Evolutionary conservation across 2,113 vertebrate species (phyloP), one percentile per base, ranked within the genome.

Genomic region (Perca schrenkii): DNA sequence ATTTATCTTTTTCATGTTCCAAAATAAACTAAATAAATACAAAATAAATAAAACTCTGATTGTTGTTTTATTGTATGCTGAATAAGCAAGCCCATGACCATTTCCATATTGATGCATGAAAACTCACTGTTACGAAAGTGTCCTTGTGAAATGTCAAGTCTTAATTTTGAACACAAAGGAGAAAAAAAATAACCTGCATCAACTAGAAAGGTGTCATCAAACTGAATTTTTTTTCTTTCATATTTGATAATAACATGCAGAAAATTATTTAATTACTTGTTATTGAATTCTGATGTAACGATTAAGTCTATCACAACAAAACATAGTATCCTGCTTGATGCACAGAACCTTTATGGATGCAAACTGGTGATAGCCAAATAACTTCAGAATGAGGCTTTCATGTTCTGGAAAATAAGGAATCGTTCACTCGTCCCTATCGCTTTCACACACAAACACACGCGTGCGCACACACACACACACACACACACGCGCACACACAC

Each of bases 61-160:
- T 71, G 57, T 3, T 66, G 25, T 74, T 72, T 67, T n/a, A 56
- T 75, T 75, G 4, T 52, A 0, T 67, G 21, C 19, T 36, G 25
- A 76, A 54, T 47, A n/a, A 63, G 69, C 15, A 53, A 60, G 21
- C 16, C 50, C 22, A 73, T 58, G 70, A 57, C 28, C n/a, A 19
- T 17, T 17, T 46, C 14, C 12, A 56, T 69, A 57, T 22, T 75
- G 15, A 77, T 56, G 43, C 56, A 54, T 19, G 28, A 54, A 31
- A 61, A 50, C 21, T 43, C 28, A 77, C n/a, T 21, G 1, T 72
- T 21, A 58, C 52, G 3, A 0, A 40, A 66, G 68, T 63, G 65
- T 67, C 62, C 68, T 75, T 53, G 78, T 77, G 16, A 79, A 74
- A 74, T 77, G 68, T 80, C 57, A 73, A 46, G 28, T 74, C 31